These are phyloP conservation scores for Scomber scombrus DNA, from an alignment of 2,113 vertebrate genomes.

Conservation along the genomic window DNA sequence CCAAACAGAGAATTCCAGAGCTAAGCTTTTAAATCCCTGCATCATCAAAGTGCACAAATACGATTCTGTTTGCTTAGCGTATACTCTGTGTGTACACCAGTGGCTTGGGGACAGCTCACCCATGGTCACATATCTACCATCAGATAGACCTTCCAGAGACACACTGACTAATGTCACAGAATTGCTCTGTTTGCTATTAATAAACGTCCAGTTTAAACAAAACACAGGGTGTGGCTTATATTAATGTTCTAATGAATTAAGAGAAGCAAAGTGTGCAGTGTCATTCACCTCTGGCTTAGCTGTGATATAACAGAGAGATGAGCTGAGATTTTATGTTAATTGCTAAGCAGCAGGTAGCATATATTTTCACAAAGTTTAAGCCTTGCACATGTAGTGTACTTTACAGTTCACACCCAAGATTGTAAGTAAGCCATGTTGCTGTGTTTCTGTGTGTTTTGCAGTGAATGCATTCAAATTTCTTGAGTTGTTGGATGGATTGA, in stretches of 20 bases:
- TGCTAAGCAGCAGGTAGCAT: slow-evolving; percentile 54
- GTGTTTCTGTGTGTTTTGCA: no score
- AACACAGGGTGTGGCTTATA: not conserved
- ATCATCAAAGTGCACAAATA: slow-evolving; percentile 81
- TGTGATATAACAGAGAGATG: slow-evolving; percentile 20
- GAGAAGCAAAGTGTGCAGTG: not conserved
- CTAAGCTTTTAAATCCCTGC: slow-evolving; percentile 79
- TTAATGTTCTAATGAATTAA: not conserved
- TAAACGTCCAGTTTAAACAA: not conserved
- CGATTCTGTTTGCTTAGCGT: slow-evolving; percentile 76
- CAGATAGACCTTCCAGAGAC: slow-evolving; percentile 15
- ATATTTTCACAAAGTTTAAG: slow-evolving; percentile 35
- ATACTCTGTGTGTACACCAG: slow-evolving; percentile 55
- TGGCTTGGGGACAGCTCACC: slow-evolving; percentile 52
- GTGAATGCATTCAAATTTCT: no score
- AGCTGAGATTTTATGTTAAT: slow-evolving; percentile 28
- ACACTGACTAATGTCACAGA: slow-evolving; percentile 5
- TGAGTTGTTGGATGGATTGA: no score
- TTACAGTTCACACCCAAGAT: not conserved
- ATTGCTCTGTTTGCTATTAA: not conserved
- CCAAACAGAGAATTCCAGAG: slow-evolving; percentile 77
- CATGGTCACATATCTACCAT: slow-evolving; percentile 40
- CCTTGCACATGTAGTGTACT: slow-evolving; percentile 1
- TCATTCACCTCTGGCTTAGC: slow-evolving; percentile 8
- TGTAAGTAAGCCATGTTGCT: not conserved